phyloP scores from a whole-genome alignment of 2,888 invertebrate species.

The Agonopterix heracliana region DNA sequence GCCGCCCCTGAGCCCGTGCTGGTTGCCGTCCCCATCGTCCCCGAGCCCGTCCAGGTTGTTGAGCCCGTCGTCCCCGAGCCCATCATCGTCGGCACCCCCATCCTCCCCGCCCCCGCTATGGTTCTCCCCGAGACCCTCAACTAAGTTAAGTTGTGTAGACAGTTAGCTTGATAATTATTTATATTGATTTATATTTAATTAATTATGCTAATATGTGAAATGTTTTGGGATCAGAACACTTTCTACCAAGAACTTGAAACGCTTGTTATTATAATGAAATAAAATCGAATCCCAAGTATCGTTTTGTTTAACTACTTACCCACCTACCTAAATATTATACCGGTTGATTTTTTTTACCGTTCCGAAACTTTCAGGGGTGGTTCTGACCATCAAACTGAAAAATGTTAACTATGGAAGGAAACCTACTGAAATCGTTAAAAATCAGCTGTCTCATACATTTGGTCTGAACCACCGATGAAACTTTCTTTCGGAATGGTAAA shows the following conservation, averaged over 20 bases:
- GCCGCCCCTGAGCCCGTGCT: not conserved
- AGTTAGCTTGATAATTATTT: too few species aligned
- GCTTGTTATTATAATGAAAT: constrained; percentile 1
- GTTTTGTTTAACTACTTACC: too few species aligned
- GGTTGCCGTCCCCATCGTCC: not conserved
- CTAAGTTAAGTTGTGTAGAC: constrained; percentile 10
- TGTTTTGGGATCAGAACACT: not conserved
- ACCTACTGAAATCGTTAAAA: too few species aligned
- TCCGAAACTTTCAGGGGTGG: too few species aligned
- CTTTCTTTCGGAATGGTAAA: too few species aligned
- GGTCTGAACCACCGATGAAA: too few species aligned
- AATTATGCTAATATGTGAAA: too few species aligned
- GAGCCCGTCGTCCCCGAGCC: constrained; percentile 23
- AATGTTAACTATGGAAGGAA: too few species aligned
- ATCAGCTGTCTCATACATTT: too few species aligned
- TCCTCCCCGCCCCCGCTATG: constrained; percentile 19
- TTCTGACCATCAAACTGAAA: too few species aligned
- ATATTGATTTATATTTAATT: too few species aligned
- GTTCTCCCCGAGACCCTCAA: constrained; percentile 33
- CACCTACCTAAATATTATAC: not conserved
- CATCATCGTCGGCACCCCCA: constrained; percentile 12
- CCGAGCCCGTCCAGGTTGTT: constrained; percentile 22
- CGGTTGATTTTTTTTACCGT: too few species aligned
- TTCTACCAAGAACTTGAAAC: constrained; percentile 1
- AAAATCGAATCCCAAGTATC: not conserved